Evolutionary conservation across 2,888 invertebrate genomes (phyloP).

Genomic region (Liopterus haemorrhoidalis): DNA sequence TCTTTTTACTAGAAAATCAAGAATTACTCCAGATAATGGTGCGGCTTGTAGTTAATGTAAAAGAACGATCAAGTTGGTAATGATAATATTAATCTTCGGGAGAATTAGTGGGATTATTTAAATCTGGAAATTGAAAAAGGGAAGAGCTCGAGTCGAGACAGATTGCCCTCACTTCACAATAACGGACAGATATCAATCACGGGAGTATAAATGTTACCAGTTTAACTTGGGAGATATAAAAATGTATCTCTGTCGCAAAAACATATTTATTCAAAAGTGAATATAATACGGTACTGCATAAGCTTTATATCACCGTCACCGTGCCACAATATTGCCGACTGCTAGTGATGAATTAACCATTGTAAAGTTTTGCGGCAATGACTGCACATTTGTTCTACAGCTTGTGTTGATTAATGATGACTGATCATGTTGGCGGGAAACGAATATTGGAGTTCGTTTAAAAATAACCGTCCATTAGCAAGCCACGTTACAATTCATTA

Average conservation of each 20-base stretch:
- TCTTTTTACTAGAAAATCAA: too few relatives aligned
- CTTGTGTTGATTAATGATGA: conserved; percentile 19
- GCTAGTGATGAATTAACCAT: conserved; percentile 19
- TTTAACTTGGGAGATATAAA: conserved; percentile 14
- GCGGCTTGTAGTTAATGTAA: too few relatives aligned
- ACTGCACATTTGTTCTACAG: conserved; percentile 20
- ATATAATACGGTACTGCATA: conserved; percentile 14
- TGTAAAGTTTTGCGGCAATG: conserved; percentile 22
- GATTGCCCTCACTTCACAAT: too few relatives aligned
- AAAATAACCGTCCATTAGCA: conserved; percentile 21
- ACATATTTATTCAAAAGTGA: conserved; percentile 15
- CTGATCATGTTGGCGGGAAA: conserved; percentile 20
- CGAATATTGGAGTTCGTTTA: conserved; percentile 18
- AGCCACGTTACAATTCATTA: conserved; percentile 15
- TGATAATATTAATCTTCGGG: too few relatives aligned
- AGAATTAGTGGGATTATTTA: too few relatives aligned
- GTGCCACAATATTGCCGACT: conserved; percentile 14
- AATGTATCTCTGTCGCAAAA: conserved; percentile 16
- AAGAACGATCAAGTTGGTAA: too few relatives aligned
- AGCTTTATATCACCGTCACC: conserved; percentile 19
- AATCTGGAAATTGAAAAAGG: too few relatives aligned
- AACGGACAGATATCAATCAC: too few relatives aligned
- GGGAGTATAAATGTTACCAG: too few relatives aligned
- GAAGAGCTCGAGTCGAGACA: too few relatives aligned
- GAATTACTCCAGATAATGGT: too few relatives aligned